phyloP scores from a whole-genome alignment of 2,113 vertebrate genomes.

The Python bivittatus region DNA sequence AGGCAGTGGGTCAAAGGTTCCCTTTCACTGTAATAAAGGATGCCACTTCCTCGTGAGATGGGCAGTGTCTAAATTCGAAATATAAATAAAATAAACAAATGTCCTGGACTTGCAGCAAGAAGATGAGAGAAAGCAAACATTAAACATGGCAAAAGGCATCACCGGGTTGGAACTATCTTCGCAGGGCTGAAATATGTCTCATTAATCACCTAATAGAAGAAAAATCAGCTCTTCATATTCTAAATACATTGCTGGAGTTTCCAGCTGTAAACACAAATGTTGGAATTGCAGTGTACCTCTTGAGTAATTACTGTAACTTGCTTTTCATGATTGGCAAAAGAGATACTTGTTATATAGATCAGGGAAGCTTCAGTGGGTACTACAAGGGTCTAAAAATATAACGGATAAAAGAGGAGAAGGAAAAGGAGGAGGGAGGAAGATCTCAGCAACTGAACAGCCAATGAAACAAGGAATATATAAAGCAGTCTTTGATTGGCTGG shows the following conservation, averaged over 20 bases:
- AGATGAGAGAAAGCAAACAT: no score
- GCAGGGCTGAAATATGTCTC: no score
- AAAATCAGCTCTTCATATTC: no score
- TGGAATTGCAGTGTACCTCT: neutral
- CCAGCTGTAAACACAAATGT: neutral
- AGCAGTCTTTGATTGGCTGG: neutral
- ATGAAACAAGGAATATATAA: neutral
- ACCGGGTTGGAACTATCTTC: no score
- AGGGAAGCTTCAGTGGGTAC: neutral
- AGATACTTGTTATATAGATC: neutral
- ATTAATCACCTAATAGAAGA: no score
- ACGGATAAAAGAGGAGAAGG: neutral
- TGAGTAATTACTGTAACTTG: neutral
- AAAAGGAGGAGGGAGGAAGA: neutral
- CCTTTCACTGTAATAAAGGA: no score
- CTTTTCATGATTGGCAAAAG: slow-evolving; percentile 16
- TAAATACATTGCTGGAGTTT: neutral
- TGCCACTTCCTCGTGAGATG: no score
- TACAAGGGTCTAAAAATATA: slow-evolving; percentile 6
- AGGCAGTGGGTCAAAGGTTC: no score
- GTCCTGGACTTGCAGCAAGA: no score
- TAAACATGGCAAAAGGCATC: no score
- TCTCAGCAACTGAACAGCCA: neutral
- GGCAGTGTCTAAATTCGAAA: no score
- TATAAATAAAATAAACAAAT: no score